Conservation (phyloP, 2,888 invertebrate genomes). For the Pristionchus maxplancki region DNA sequence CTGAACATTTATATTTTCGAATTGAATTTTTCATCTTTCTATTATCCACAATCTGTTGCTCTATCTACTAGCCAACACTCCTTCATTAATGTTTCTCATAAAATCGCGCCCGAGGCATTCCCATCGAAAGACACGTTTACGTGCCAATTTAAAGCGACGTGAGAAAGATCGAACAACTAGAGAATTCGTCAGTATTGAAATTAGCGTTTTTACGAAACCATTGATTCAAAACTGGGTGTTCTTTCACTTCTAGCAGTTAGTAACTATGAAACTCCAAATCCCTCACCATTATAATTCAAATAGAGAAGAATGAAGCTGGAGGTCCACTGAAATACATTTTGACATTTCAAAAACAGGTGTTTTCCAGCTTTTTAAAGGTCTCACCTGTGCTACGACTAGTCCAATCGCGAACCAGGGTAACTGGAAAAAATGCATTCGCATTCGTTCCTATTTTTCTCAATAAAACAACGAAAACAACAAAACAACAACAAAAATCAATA, state of each 20-base stretch:
- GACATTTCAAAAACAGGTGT: background rate
- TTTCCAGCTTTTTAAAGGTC: background rate
- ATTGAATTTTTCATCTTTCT: background rate
- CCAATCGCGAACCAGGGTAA: constrained; percentile 19
- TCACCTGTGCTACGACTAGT: background rate
- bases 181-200: background rate
- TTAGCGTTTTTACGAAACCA: background rate
- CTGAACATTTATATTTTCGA: background rate
- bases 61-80: background rate
- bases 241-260: no score
- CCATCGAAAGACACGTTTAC: background rate
- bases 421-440: background rate
- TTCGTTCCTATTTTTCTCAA: background rate
- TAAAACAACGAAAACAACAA: no score
- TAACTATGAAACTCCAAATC: background rate
- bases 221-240: no score
- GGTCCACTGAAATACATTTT: constrained; percentile 5
- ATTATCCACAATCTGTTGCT: background rate
- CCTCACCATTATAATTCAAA: constrained; percentile 13
- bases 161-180: background rate
- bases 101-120: background rate
- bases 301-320: background rate
- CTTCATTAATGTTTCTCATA: background rate
- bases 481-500: no score
- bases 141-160: background rate